Conservation (phyloP, 2,797 vertebrate genomes). For the Sibirionetta formosa region DNA sequence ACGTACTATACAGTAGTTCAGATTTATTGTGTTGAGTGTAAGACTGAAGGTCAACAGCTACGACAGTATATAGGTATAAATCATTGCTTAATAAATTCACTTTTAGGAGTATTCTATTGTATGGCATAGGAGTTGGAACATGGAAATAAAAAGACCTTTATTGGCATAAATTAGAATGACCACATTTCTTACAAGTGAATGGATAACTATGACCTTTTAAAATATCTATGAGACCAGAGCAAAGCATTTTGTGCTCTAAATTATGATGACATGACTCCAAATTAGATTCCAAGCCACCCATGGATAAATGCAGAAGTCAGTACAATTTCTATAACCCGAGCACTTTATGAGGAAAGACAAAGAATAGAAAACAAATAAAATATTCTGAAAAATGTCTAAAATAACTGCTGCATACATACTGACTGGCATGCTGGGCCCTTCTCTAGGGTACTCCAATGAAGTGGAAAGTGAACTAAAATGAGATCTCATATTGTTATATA, state of each 20-base stretch:
- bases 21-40: neutral
- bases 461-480: neutral
- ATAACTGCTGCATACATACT: neutral
- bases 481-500: neutral
- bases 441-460: neutral
- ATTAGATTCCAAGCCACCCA: neutral
- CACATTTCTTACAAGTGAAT: constrained; percentile 10
- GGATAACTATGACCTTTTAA: constrained; percentile 55
- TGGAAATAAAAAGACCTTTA: constrained; percentile 18
- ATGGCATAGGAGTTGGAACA: neutral
- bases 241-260: constrained; percentile 23
- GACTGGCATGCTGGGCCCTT: neutral
- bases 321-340: neutral
- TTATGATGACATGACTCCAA: constrained; percentile 1
- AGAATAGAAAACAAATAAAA: neutral
- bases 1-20: neutral
- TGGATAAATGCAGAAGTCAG: neutral
- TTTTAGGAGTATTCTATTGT: neutral
- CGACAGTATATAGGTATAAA: constrained; percentile 6
- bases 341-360: neutral
- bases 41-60: constrained; percentile 67
- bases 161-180: neutral
- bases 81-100: constrained; percentile 55
- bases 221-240: neutral
- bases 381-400: neutral